Evolutionary conservation across 2,888 invertebrate genomes (phyloP).

Genomic region (Cyaniris semiargus): DNA sequence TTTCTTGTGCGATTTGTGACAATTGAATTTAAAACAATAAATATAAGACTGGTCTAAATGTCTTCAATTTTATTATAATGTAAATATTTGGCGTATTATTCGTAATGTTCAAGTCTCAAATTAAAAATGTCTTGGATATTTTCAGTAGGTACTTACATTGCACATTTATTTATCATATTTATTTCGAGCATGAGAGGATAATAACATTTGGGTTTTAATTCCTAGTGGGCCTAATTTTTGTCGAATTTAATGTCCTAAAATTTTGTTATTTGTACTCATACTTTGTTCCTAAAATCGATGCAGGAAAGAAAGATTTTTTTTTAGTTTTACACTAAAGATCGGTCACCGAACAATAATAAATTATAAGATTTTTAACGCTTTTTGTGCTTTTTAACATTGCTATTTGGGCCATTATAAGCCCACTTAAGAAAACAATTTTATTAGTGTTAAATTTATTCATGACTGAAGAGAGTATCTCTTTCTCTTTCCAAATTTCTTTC

Average conservation of each 20-base stretch:
- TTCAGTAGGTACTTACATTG: not conserved
- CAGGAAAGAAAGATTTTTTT: not conserved
- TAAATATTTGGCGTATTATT: not conserved
- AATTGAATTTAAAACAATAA: constrained; percentile 22
- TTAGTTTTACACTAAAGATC: not conserved
- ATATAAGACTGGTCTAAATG: constrained; percentile 6
- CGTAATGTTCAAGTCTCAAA: not conserved
- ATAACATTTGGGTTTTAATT: not conserved
- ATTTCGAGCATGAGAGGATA: not conserved
- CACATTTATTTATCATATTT: not conserved
- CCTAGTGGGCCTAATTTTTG: not conserved
- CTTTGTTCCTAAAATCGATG: not conserved
- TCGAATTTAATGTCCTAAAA: not conserved
- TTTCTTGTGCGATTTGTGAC: not conserved
- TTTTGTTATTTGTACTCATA: not conserved
- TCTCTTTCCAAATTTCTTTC: not conserved
- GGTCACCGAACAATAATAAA: not conserved
- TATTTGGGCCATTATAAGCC: too few relatives aligned
- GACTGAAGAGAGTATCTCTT: too few relatives aligned
- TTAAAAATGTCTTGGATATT: not conserved
- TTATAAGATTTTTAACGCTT: not conserved
- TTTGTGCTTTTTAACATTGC: not conserved
- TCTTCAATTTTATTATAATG: constrained; percentile 23
- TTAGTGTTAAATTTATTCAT: too few relatives aligned
- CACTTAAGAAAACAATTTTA: too few relatives aligned